Conservation (phyloP, 2,888 invertebrate species). For the Volucella inflata region DNA sequence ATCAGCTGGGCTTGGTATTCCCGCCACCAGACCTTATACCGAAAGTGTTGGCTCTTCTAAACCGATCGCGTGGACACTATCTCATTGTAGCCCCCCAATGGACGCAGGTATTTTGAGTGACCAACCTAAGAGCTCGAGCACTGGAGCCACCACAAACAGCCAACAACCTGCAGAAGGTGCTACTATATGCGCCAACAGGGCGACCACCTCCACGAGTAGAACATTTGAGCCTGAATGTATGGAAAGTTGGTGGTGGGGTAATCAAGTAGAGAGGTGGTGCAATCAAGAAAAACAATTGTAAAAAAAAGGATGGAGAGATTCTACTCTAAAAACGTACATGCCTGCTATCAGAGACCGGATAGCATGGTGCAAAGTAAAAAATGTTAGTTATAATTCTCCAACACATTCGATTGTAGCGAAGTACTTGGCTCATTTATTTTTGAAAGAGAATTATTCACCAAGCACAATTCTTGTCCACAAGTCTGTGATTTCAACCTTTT, state of each 20-base stretch:
- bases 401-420: slow-evolving; percentile 15
- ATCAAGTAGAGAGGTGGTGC: no score
- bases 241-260: slow-evolving; percentile 52
- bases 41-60: slow-evolving; percentile 38
- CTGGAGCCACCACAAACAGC: slow-evolving; percentile 13
- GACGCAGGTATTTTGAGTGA: slow-evolving; percentile 48
- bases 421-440: slow-evolving; percentile 40
- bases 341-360: slow-evolving; percentile 39
- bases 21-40: slow-evolving; percentile 51
- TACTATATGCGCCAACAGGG: slow-evolving; percentile 23
- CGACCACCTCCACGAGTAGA: no score
- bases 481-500: no score
- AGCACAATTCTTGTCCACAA: no score
- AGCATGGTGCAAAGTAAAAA: slow-evolving; percentile 23
- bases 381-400: slow-evolving; percentile 20
- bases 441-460: no score
- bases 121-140: slow-evolving; percentile 38
- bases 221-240: slow-evolving; percentile 44
- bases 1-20: slow-evolving; percentile 42
- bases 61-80: slow-evolving; percentile 28
- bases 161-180: slow-evolving; percentile 32
- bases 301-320: no score
- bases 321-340: no score
- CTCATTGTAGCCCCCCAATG: slow-evolving; percentile 44
- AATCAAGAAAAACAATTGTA: no score